phyloP scores from a whole-genome alignment of 2,113 vertebrate species.

The Candoia aspera region DNA sequence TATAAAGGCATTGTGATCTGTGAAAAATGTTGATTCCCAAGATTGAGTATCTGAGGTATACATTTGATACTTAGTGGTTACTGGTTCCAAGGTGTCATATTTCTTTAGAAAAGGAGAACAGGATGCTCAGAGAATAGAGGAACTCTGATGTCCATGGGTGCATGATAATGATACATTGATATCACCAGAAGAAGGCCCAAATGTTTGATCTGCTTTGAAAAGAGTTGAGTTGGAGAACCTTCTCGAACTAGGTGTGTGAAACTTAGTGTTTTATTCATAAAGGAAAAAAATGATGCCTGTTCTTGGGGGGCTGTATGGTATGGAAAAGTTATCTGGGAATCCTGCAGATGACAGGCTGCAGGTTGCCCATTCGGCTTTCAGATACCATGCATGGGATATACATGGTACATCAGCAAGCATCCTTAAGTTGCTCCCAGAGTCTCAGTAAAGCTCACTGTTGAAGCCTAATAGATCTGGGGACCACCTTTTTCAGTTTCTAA shows the following conservation, averaged over 20 bases:
- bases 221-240: neutral
- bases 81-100: neutral
- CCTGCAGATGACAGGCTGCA: neutral
- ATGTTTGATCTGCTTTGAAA: neutral
- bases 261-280: neutral
- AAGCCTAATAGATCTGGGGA: neutral
- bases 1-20: neutral
- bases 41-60: neutral
- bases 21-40: neutral
- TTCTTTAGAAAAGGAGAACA: neutral
- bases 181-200: neutral
- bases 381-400: neutral
- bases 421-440: neutral
- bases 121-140: neutral
- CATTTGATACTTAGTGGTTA: neutral
- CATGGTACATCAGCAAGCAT: neutral
- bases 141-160: neutral
- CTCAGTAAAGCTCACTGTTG: neutral
- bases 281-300: neutral
- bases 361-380: neutral
- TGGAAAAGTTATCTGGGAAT: neutral
- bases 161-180: neutral
- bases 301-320: neutral
- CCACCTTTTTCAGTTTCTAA: neutral
- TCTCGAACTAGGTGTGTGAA: neutral